phyloP scores from a whole-genome alignment of 2,113 vertebrate species.

The Hiodon tergisus region DNA sequence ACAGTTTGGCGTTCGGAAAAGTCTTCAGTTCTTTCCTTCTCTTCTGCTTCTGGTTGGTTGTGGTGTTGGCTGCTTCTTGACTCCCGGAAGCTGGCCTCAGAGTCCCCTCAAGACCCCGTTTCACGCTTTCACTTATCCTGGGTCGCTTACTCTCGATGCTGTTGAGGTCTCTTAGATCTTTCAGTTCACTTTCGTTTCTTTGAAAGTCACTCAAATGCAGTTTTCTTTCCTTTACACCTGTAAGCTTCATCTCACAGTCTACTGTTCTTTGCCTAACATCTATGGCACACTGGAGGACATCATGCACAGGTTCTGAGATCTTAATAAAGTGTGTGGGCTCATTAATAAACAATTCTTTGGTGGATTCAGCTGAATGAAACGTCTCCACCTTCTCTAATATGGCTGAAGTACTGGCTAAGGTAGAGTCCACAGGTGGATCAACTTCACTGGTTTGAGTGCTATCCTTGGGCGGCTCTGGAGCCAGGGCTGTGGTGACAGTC shows the following conservation, averaged over 20 bases:
- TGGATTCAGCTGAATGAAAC: slow-evolving; percentile 26
- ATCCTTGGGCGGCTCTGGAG: too few species aligned
- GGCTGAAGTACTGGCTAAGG: background rate
- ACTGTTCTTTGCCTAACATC: slow-evolving; percentile 36
- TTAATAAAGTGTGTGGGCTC: slow-evolving; percentile 39
- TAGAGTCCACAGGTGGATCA: background rate
- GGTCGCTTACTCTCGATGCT: slow-evolving; percentile 48
- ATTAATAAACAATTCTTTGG: slow-evolving; percentile 35
- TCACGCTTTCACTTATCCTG: slow-evolving; percentile 47
- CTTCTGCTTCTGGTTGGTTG: slow-evolving; percentile 56
- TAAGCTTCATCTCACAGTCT: slow-evolving; percentile 34
- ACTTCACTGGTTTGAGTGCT: background rate
- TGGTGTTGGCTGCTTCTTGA: slow-evolving; percentile 45
- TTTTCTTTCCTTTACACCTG: slow-evolving; percentile 41
- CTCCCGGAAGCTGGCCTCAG: slow-evolving; percentile 34
- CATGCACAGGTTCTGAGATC: slow-evolving; percentile 31
- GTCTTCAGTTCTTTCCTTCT: slow-evolving; percentile 73
- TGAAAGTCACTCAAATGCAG: slow-evolving; percentile 24
- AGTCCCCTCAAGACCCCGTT: slow-evolving; percentile 39
- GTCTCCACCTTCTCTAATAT: background rate
- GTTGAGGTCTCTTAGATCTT: slow-evolving; percentile 20
- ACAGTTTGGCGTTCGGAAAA: slow-evolving; percentile 50
- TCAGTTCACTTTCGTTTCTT: slow-evolving; percentile 44
- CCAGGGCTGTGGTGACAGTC: background rate
- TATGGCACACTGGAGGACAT: background rate